Conservation (phyloP, 2,888 invertebrate species). For the Trichogramma evanescens region DNA sequence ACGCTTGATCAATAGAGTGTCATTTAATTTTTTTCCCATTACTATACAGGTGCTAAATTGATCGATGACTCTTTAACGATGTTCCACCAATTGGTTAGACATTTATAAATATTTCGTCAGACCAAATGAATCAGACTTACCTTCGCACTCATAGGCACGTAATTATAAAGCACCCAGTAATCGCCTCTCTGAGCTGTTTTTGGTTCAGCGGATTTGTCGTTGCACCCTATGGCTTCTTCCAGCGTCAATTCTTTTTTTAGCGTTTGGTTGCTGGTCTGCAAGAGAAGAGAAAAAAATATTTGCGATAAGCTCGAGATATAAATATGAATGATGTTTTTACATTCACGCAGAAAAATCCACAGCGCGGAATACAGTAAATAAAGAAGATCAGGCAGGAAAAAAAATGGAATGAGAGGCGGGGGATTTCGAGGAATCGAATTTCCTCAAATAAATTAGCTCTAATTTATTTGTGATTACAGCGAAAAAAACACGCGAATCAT, state of each 20-base stretch:
- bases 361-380: background rate
- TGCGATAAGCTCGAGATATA: no score
- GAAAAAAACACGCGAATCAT: no score
- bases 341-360: background rate
- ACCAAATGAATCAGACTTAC: background rate
- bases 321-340: no score
- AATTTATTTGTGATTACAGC: no score
- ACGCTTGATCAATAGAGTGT: no score
- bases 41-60: no score
- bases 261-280: slow-evolving; percentile 3
- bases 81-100: background rate
- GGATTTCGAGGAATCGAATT: no score
- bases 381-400: background rate
- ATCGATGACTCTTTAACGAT: background rate
- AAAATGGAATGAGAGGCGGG: background rate
- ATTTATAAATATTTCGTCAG: background rate
- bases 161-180: slow-evolving; percentile 86
- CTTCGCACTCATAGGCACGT: slow-evolving; percentile 61
- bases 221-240: slow-evolving; percentile 55
- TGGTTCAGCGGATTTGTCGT: slow-evolving; percentile 56
- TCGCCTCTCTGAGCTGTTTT: slow-evolving; percentile 67
- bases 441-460: no score
- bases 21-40: no score
- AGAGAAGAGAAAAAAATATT: no score
- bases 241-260: slow-evolving; percentile 35